A percentile compares a stretch with the other conserved stretches of the same genome.
Conservation (phyloP, 2,888 invertebrate species). For the Oscheius sp. region DNA sequence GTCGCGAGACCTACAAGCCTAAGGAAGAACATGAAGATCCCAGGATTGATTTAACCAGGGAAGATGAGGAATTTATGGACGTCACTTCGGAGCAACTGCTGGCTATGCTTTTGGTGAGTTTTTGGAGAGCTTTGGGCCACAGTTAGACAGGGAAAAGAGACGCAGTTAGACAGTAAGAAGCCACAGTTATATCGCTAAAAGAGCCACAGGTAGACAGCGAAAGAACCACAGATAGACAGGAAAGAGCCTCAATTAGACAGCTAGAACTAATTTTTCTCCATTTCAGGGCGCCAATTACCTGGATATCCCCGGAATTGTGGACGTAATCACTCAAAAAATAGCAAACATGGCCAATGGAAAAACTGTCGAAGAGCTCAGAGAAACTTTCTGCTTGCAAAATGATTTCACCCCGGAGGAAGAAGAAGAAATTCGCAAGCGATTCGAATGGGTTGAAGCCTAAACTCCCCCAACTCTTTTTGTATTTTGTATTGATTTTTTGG, state of each 20-base stretch:
- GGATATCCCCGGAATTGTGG: conserved; percentile 23
- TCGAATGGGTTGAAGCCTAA: conserved; percentile 20
- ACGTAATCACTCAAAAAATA: conserved; percentile 33
- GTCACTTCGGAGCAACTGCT: conserved; percentile 13
- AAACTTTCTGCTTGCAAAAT: conserved; percentile 13
- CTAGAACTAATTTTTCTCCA: neutral
- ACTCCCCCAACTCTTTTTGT: neutral
- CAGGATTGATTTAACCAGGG: neutral
- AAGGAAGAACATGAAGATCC: conserved; percentile 18
- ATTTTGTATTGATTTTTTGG: neutral
- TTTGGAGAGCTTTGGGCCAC: neutral
- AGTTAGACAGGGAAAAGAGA: too few relatives aligned
- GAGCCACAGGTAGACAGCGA: too few relatives aligned
- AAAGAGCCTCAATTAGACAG: neutral
- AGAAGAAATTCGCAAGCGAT: conserved; percentile 23
- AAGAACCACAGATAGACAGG: too few relatives aligned
- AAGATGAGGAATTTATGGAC: conserved; percentile 18
- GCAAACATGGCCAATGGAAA: conserved; percentile 28
- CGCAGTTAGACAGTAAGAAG: too few relatives aligned
- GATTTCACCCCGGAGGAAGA: conserved; percentile 30
- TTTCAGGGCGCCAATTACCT: conserved; percentile 27
- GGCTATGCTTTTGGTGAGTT: conserved; percentile 11
- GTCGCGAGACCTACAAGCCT: neutral
- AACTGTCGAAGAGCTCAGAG: conserved; percentile 19
- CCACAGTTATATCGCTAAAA: too few relatives aligned